These are phyloP conservation scores for Discoglossus pictus DNA, from an alignment of 2,797 vertebrate species.

Conservation along the genomic window DNA sequence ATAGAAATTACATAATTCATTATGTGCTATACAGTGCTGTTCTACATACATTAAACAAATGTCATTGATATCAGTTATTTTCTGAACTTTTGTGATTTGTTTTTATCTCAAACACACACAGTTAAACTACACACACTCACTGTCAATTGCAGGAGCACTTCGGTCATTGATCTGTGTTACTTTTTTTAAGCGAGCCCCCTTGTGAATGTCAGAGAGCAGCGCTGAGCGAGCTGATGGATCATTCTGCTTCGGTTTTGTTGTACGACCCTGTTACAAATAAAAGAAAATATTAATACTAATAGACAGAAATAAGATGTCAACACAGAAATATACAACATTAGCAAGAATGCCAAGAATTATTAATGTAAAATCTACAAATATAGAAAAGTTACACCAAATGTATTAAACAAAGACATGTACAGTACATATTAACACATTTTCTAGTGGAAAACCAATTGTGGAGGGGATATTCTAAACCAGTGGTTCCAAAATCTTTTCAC, in stretches of 20 bases:
- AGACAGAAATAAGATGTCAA: neutral
- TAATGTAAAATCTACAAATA: no score
- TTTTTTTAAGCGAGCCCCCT: conserved; percentile 84
- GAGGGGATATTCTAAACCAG: no score
- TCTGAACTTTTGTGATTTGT: no score
- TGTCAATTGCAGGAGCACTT: conserved; percentile 83
- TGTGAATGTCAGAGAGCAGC: conserved; percentile 90
- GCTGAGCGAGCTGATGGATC: conserved; percentile 79
- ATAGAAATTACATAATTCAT: no score
- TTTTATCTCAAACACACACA: no score
- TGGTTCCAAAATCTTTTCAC: no score
- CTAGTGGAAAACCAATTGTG: no score
- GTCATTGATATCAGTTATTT: neutral
- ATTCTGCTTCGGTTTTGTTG: conserved; percentile 63
- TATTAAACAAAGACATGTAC: no score
- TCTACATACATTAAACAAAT: neutral
- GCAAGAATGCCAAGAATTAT: no score
- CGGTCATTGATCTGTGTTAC: conserved; percentile 88
- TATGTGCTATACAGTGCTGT: no score
- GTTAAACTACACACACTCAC: conserved; percentile 69
- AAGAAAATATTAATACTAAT: neutral
- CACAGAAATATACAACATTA: neutral
- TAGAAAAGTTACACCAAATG: no score
- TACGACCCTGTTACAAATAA: conserved; percentile 59
- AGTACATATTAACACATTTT: no score